Base-by-base conservation (phyloP, 2,888 invertebrate species). In the Macrosiphum euphorbiae region DNA sequence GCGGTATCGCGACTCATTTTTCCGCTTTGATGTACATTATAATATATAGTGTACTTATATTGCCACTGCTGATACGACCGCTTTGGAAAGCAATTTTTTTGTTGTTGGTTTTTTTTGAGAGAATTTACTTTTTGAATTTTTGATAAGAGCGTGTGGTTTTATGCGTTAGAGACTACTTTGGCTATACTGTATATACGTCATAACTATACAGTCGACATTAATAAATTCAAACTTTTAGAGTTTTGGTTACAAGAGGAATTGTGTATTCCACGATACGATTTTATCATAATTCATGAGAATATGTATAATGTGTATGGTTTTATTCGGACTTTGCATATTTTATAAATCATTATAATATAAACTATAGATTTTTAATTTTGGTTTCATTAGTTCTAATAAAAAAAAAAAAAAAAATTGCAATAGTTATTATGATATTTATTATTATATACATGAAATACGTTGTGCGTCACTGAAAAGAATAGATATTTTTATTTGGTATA, bases 1-100 rank as follows among this genome's bases (percentile, higher is more conserved):
- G 35, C 16, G 41, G 55, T 28, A 91, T 41, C 28, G 24, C 55
- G 28, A 26, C 8, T 85, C n/a, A 3, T 85, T 78, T 85, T 85
- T 55, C 55, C 84, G 28, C 84, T 91, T 55, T 26, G 20, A 90
- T 78, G 78, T 78, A 78, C 78, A 78, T 78, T 35, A 55, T 52
- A 52, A 55, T 55, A 50, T 52, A 16, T 52, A 3, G 8, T 78
- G 8, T 35, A 35, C 35, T 67, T 35, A 50, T 47, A 55, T 20
- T 24, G 52, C 2, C 88, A 13, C 20, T 26, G 47, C 35, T 35
- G 24, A 24, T 52, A 35, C n/a, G 50, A 90, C 50, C 50, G 26
- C 78, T 78, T 35, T 78, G 20, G 35, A 78, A 78, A 78, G 1
- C 50, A 13, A 50, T 78, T 47, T 50, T 58, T 55, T 26, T 84